These are phyloP conservation scores for Pelochelys cantorii DNA, from an alignment of 2,797 vertebrate species.

Conservation along the genomic window DNA sequence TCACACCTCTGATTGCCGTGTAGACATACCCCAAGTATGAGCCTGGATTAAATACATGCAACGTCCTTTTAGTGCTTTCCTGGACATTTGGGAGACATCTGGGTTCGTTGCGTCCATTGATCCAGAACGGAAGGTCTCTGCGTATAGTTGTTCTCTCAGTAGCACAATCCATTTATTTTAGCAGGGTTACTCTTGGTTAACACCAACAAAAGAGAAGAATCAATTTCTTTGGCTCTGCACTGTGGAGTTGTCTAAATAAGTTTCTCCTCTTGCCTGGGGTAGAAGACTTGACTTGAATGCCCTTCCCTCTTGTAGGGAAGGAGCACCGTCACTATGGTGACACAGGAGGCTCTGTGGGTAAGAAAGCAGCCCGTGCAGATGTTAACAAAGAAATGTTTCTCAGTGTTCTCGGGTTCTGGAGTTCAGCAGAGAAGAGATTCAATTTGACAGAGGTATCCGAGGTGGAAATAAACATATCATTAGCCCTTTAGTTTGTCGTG, in stretches of 20 bases:
- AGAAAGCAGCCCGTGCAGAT: background rate
- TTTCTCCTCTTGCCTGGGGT: background rate
- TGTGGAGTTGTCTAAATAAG: background rate
- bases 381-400: background rate
- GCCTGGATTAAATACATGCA: background rate
- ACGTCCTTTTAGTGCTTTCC: background rate
- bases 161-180: background rate
- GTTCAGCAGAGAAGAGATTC: background rate
- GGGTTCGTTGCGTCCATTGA: background rate
- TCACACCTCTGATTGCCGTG: rapidly evolving
- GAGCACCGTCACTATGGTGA: background rate
- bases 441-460: conserved; percentile 3
- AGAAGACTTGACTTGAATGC: background rate
- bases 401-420: background rate
- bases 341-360: background rate
- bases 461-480: background rate
- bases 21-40: background rate
- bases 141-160: background rate
- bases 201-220: background rate
- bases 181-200: background rate
- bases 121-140: background rate
- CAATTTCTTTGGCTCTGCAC: background rate
- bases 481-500: background rate
- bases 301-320: background rate
- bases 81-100: background rate